Percentiles rank a stretch among this genome's conserved stretches.
Evolutionary conservation across 2,797 vertebrate species (phyloP).

Genomic region (Dallia pectoralis): DNA sequence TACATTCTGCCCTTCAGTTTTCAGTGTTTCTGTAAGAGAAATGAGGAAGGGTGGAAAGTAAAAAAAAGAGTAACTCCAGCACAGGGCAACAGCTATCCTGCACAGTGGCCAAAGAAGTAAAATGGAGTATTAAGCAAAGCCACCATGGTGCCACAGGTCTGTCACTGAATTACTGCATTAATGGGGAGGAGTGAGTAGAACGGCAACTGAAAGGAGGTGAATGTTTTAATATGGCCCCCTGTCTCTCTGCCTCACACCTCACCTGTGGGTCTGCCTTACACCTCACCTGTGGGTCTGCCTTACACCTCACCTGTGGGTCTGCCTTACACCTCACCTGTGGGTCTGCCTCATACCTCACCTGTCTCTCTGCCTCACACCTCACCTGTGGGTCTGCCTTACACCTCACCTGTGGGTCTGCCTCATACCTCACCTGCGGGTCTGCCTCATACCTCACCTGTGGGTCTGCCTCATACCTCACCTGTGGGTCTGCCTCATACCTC

Average conservation of each 20-base stretch:
- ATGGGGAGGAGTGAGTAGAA: not conserved
- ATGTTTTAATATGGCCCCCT: not conserved
- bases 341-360: too few species aligned
- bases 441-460: too few species aligned
- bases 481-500: not conserved
- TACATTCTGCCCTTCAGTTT: conserved; percentile 16
- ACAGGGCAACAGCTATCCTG: conserved; percentile 15
- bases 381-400: too few species aligned
- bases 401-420: too few species aligned
- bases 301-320: too few species aligned
- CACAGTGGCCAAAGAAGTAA: not conserved
- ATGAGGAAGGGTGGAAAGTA: conserved; percentile 10
- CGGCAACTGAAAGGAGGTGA: not conserved
- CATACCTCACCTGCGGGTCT: not conserved
- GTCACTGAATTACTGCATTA: not conserved
- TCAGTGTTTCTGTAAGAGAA: not conserved
- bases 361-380: too few species aligned
- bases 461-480: too few species aligned
- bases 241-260: not conserved
- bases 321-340: not conserved
- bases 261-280: not conserved
- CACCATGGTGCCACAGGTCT: conserved; percentile 6
- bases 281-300: too few species aligned
- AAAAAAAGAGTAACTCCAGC: not conserved
- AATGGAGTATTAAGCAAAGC: not conserved